Conservation (phyloP, 2,797 vertebrate genomes). For the Manis crassicaudata region DNA sequence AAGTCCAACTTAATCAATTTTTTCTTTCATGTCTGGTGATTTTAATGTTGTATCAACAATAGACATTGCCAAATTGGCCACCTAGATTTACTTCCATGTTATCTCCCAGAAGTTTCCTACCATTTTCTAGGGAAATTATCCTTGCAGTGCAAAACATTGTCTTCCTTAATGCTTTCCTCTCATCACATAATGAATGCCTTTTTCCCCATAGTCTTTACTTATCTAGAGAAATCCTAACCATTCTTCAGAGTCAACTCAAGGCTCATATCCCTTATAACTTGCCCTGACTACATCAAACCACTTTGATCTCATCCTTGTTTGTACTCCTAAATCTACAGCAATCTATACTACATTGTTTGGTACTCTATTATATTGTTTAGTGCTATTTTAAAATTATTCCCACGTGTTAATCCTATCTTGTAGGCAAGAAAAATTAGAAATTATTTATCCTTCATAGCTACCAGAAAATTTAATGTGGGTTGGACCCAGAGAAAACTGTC, state of each 20-base stretch:
- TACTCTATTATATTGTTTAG: slow-evolving; percentile 39
- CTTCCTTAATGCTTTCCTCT: slow-evolving; percentile 8
- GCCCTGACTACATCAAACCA: not conserved
- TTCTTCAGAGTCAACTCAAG: slow-evolving; percentile 34
- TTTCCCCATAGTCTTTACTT: not conserved
- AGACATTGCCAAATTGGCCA: not conserved
- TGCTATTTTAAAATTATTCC: slow-evolving; percentile 13
- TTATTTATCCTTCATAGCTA: not conserved
- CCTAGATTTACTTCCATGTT: not conserved
- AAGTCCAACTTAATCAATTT: not conserved
- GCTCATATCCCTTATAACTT: not conserved
- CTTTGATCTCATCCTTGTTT: slow-evolving; percentile 36
- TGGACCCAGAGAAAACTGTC: not conserved
- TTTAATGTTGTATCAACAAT: slow-evolving; percentile 15
- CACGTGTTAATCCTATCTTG: not conserved
- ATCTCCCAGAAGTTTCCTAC: not conserved
- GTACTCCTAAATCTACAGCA: not conserved
- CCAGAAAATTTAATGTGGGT: not conserved
- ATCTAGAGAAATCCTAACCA: slow-evolving; percentile 32
- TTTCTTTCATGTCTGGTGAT: not conserved
- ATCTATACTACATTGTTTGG: not conserved
- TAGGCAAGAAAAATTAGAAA: not conserved
- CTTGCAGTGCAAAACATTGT: not conserved
- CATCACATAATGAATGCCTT: not conserved
- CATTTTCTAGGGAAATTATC: not conserved